Conservation (phyloP, 2,888 invertebrate genomes). For the Camptogramma bilineatum region DNA sequence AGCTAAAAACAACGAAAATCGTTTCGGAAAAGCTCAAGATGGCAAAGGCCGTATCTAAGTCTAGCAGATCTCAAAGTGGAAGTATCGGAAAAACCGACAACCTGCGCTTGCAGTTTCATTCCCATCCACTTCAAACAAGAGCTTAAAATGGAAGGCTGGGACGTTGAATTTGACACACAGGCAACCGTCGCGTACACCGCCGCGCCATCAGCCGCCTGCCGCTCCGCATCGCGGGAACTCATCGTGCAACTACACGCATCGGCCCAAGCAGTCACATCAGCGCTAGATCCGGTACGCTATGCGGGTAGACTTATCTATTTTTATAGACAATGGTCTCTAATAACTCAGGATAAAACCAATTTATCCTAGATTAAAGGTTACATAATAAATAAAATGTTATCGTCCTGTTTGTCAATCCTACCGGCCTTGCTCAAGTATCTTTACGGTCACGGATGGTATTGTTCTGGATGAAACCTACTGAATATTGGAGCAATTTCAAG, state of each 20-base stretch:
- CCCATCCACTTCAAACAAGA: not conserved
- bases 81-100: not conserved
- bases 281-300: not conserved
- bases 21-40: not conserved
- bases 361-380: conserved; percentile 1
- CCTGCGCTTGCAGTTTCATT: not conserved
- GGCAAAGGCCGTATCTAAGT: conserved; percentile 4
- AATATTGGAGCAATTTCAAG: not conserved
- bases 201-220: too few relatives aligned
- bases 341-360: not conserved
- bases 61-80: conserved; percentile 1
- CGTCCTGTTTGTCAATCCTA: not conserved
- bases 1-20: not conserved
- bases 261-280: not conserved
- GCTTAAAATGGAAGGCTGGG: not conserved
- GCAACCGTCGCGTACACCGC: conserved; percentile 1
- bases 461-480: not conserved
- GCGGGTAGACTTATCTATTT: not conserved
- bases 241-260: conserved; percentile 2
- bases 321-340: conserved; percentile 6
- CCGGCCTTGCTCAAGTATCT: not conserved
- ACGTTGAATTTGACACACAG: not conserved
- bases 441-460: not conserved
- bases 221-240: not conserved
- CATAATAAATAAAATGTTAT: not conserved